Evolutionary conservation across 2,113 vertebrate genomes (phyloP).

Genomic region (Thalassoma bifasciatum): DNA sequence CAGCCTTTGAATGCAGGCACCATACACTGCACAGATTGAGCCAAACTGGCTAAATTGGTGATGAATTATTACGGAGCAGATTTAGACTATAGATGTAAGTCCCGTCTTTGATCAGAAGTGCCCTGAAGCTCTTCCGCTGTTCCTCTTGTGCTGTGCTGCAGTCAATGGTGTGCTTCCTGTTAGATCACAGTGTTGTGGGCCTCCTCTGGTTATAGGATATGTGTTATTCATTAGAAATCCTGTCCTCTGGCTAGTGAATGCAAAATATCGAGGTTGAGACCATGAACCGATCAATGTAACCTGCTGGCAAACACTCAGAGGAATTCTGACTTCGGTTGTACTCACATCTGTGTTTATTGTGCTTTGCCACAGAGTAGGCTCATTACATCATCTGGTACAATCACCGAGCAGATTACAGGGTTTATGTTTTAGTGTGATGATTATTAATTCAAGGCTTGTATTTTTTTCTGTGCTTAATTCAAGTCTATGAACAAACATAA

Average conservation of each 20-base stretch:
- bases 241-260: conserved; percentile 64
- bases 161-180: conserved; percentile 62
- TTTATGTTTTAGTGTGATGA: background rate
- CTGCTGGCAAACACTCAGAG: conserved; percentile 48
- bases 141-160: conserved; percentile 55
- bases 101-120: conserved; percentile 64
- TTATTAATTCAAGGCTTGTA: background rate
- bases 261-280: conserved; percentile 51
- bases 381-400: conserved; percentile 19
- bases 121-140: conserved; percentile 52
- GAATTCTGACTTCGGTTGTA: conserved; percentile 19
- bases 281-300: conserved; percentile 61
- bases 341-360: background rate
- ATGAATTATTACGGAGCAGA: conserved; percentile 33
- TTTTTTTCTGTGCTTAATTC: background rate
- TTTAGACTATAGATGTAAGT: conserved; percentile 51
- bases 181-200: conserved; percentile 60
- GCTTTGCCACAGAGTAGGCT: background rate
- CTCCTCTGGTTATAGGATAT: conserved; percentile 70
- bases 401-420: conserved; percentile 21
- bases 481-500: background rate
- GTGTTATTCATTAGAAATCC: conserved; percentile 74
- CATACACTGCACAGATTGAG: background rate
- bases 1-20: background rate
- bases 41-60: conserved; percentile 23